These are phyloP conservation scores for Harpagifer antarcticus DNA, from an alignment of 2,797 vertebrate species.

Conservation along the genomic window DNA sequence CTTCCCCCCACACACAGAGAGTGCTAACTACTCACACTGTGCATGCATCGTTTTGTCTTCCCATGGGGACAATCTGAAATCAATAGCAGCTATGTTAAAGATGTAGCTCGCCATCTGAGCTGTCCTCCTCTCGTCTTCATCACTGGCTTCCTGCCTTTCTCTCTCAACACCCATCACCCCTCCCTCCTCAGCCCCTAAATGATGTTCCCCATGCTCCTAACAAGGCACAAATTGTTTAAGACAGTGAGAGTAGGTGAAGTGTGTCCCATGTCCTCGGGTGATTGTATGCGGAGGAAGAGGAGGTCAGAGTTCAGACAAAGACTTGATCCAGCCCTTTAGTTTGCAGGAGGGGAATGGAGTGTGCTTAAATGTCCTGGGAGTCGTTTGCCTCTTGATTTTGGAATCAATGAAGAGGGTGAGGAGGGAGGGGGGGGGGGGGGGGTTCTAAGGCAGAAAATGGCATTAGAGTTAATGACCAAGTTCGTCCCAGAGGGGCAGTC, in stretches of 20 bases:
- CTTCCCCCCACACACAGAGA: constrained; percentile 46
- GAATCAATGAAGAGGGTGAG: constrained; percentile 76
- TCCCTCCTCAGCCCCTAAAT: constrained; percentile 39
- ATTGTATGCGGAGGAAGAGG: constrained; percentile 50
- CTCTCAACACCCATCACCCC: constrained; percentile 48
- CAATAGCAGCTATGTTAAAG: constrained; percentile 84
- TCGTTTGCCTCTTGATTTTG: constrained; percentile 82
- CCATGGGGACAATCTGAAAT: constrained; percentile 79
- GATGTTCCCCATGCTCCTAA: constrained; percentile 59
- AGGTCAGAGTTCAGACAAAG: constrained; percentile 77
- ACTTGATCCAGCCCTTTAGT: constrained; percentile 66
- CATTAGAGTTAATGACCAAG: constrained; percentile 88
- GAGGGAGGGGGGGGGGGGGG: constrained; percentile 68
- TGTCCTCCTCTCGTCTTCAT: constrained; percentile 83
- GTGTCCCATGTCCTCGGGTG: constrained; percentile 55
- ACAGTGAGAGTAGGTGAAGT: constrained; percentile 65
- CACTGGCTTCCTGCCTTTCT: constrained; percentile 66
- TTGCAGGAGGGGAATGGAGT: constrained; percentile 57
- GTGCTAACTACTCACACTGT: constrained; percentile 72
- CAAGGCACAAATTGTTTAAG: constrained; percentile 77
- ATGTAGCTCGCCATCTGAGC: constrained; percentile 79
- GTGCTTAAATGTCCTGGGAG: constrained; percentile 77
- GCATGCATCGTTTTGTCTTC: constrained; percentile 70
- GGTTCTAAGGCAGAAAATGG: constrained; percentile 83
- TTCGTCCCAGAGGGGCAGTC: constrained; percentile 83